Percentiles rank a stretch among this genome's conserved stretches.
phyloP scores from a whole-genome alignment of 2,113 vertebrate genomes.

The Tonatia bakeri region DNA sequence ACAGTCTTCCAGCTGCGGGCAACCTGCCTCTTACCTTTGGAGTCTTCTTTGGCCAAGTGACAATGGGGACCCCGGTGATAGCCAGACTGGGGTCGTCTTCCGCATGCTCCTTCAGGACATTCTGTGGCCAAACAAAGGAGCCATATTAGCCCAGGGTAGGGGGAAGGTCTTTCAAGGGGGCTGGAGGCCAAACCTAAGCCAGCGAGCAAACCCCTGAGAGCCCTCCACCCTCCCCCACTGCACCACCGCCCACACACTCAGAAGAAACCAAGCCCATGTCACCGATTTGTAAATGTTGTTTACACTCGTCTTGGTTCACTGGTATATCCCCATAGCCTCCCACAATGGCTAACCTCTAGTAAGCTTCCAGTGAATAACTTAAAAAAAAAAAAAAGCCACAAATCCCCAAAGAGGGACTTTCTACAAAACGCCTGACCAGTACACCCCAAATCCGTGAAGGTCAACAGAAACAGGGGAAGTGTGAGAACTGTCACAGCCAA shows the following conservation, averaged over 20 bases:
- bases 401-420: not conserved
- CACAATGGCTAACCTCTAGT: not conserved
- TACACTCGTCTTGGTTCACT: not conserved
- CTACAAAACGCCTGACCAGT: not conserved
- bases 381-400: not conserved
- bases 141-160: slow-evolving; percentile 55
- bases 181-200: not conserved
- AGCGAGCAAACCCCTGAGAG: not conserved
- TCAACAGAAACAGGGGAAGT: not conserved
- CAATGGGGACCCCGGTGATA: slow-evolving; percentile 92
- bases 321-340: not conserved
- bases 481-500: not conserved
- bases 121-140: slow-evolving; percentile 82
- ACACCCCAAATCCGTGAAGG: not conserved
- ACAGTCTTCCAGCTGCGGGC: rapidly evolving
- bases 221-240: too few relatives aligned
- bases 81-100: slow-evolving; percentile 92
- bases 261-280: not conserved
- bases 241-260: not conserved
- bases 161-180: not conserved
- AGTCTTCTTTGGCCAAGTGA: slow-evolving; percentile 92
- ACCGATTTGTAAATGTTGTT: not conserved
- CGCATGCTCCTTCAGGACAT: slow-evolving; percentile 93
- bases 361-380: not conserved
- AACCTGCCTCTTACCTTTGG: slow-evolving; percentile 84